phyloP scores from a whole-genome alignment of 30 jellyfish, hydroid and myxozoan genomes.

The Rhopilema esculentum region DNA sequence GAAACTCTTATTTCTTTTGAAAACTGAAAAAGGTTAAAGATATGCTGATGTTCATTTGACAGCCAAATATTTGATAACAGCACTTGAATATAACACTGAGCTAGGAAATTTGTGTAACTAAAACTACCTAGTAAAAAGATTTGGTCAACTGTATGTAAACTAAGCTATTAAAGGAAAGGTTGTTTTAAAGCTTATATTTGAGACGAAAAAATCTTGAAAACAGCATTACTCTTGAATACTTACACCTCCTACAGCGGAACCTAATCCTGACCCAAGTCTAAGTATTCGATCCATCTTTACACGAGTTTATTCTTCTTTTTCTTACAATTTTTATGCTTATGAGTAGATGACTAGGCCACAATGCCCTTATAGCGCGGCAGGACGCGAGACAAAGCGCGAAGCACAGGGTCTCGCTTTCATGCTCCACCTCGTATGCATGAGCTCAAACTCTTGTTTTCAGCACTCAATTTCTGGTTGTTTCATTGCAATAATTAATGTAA shows the following conservation, averaged over 20 bases:
- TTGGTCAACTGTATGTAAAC: too few relatives aligned
- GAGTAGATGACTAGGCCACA: background rate
- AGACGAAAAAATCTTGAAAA: background rate
- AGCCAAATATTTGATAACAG: too few relatives aligned
- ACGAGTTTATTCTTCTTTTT: background rate
- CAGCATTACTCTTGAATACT: conserved; percentile 17
- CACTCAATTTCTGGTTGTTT: too few relatives aligned
- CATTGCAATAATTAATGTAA: too few relatives aligned
- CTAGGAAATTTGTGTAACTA: too few relatives aligned
- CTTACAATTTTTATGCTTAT: background rate
- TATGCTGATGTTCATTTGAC: too few relatives aligned
- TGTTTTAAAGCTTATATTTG: background rate
- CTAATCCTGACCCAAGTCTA: conserved; percentile 84
- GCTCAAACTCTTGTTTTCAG: too few relatives aligned
- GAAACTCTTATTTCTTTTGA: too few relatives aligned
- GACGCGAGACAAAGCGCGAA: background rate
- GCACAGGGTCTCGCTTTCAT: background rate
- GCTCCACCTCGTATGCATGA: background rate
- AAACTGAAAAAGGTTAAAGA: too few relatives aligned
- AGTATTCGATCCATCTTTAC: conserved; percentile 89
- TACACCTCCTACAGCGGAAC: conserved; percentile 92
- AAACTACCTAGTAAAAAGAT: too few relatives aligned
- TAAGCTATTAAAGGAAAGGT: background rate
- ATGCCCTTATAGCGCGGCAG: background rate
- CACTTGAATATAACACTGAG: too few relatives aligned